Conservation (phyloP, 92 coral and sea anemone species). For the Ricordea florida region DNA sequence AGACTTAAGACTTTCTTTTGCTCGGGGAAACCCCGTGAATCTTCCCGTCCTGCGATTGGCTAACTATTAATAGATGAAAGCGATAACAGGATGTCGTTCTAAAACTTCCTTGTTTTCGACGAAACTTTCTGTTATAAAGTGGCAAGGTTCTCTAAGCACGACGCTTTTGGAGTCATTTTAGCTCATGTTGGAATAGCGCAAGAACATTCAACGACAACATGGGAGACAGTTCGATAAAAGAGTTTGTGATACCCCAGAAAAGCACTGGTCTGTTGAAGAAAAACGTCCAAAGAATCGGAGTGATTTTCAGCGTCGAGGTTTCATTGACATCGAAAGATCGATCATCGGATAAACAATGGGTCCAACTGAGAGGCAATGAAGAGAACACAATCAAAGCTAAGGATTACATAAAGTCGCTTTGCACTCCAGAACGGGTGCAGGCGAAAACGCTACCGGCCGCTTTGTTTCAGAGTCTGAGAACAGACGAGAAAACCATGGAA, state of each 20-base stretch:
- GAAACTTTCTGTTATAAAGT: neutral
- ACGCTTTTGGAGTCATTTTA: too few species aligned
- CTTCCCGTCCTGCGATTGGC: neutral
- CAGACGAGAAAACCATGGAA: neutral
- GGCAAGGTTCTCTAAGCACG: neutral
- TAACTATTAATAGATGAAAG: neutral
- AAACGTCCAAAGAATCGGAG: slow-evolving; percentile 14
- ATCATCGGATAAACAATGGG: slow-evolving; percentile 35
- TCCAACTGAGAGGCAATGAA: slow-evolving; percentile 3
- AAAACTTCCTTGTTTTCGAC: slow-evolving; percentile 18
- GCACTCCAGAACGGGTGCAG: neutral
- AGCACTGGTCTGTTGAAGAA: slow-evolving; percentile 33
- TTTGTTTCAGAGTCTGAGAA: slow-evolving; percentile 6
- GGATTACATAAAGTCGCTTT: slow-evolving; percentile 19
- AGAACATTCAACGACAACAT: too few species aligned
- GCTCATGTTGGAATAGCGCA: too few species aligned
- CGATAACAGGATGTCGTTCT: too few species aligned
- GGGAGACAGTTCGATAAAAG: slow-evolving; percentile 10
- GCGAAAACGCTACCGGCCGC: neutral
- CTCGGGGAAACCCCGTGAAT: slow-evolving; percentile 28
- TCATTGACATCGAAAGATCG: neutral
- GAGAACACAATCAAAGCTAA: slow-evolving; percentile 4
- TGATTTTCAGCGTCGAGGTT: slow-evolving; percentile 47
- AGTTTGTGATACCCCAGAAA: slow-evolving; percentile 64
- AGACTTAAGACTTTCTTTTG: neutral